A percentile compares a stretch with the other conserved stretches of the same genome.
phyloP scores from a whole-genome alignment of 1,140 invertebrate species.

The Trichonephila inaurata region DNA sequence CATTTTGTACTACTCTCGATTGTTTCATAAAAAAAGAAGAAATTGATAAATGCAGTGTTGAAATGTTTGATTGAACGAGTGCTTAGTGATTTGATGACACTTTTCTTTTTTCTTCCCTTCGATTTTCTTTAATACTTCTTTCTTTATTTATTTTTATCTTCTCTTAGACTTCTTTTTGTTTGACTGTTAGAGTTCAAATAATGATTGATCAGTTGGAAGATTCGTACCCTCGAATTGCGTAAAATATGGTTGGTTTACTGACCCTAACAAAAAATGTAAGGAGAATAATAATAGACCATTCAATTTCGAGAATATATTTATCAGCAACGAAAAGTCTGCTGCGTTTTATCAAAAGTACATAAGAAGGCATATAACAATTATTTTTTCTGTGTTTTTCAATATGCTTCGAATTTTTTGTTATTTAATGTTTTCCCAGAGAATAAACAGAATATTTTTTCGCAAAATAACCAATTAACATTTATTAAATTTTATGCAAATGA shows the following conservation, averaged over 20 bases:
- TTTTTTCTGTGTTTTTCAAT: no score
- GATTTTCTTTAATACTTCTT: neutral
- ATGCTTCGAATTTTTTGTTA: no score
- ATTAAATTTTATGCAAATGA: no score
- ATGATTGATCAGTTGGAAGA: slow-evolving; percentile 18
- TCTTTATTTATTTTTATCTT: neutral
- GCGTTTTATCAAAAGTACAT: no score
- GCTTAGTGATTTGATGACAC: slow-evolving; percentile 8
- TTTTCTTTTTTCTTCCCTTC: neutral
- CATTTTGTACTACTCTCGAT: neutral
- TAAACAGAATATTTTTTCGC: no score
- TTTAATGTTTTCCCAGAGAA: no score
- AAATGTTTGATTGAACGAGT: slow-evolving; percentile 42
- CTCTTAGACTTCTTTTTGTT: neutral
- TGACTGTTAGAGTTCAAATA: neutral
- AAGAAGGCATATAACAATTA: no score
- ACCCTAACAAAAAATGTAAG: neutral
- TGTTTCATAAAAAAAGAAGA: neutral
- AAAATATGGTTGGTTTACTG: slow-evolving; percentile 15
- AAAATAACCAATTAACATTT: no score
- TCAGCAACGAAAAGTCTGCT: no score
- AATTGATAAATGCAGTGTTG: slow-evolving; percentile 63
- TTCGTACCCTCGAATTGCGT: neutral
- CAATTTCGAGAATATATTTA: neutral
- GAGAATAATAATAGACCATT: neutral